Evolutionary conservation across 1,140 invertebrate genomes (phyloP).

Genomic region (Drosophila erecta): DNA sequence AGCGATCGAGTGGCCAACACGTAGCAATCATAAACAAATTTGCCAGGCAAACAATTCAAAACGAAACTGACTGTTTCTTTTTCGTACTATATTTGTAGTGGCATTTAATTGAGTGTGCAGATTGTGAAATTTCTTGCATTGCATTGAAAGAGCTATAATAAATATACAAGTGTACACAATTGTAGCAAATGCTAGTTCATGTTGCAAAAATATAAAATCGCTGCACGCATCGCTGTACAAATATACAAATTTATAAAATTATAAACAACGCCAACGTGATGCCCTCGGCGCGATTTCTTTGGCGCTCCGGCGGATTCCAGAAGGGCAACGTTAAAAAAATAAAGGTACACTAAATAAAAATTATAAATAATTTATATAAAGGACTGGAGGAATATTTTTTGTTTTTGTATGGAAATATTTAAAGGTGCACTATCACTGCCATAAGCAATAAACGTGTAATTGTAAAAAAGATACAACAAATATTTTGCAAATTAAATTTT

Average conservation of each 20-base stretch:
- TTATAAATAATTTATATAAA: neutral
- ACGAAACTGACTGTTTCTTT: conserved; percentile 25
- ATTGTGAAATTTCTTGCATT: conserved; percentile 54
- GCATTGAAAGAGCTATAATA: conserved; percentile 45
- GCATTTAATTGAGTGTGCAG: conserved; percentile 35
- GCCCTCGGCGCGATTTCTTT: conserved; percentile 69
- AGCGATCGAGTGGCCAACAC: conserved; percentile 70
- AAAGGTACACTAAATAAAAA: conserved; percentile 40
- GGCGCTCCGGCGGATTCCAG: conserved; percentile 63
- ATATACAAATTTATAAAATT: conserved; percentile 12
- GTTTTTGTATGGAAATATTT: conserved; percentile 1
- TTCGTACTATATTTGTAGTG: conserved; percentile 28
- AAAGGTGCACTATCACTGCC: no score
- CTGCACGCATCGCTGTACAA: conserved; percentile 30
- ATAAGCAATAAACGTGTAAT: no score
- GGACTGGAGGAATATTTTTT: neutral
- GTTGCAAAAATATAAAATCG: conserved; percentile 40
- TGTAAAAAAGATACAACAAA: no score
- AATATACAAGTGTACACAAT: conserved; percentile 7
- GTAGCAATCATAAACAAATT: conserved; percentile 71
- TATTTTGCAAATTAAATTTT: no score
- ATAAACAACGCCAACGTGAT: conserved; percentile 40
- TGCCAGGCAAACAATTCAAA: conserved; percentile 28
- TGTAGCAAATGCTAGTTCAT: conserved; percentile 15
- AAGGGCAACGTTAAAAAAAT: conserved; percentile 59